Conservation (phyloP, 2,888 invertebrate genomes). For the Cecidostiba fungosa region DNA sequence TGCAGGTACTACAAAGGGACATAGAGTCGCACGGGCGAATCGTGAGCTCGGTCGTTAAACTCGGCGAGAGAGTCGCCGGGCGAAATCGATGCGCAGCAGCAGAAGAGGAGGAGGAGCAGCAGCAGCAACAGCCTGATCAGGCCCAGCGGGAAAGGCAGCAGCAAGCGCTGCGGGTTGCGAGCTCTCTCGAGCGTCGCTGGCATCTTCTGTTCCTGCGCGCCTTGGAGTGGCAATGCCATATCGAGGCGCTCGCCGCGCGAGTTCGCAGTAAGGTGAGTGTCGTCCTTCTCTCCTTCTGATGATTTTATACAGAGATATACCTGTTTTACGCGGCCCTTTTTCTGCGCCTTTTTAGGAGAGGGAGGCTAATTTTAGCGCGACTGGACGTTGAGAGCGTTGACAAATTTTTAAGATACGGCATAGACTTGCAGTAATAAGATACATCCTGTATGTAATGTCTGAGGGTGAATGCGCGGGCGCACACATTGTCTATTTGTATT, state of each 20-base stretch:
- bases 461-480: too few species aligned
- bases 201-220: conserved; percentile 93
- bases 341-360: background rate
- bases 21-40: conserved; percentile 95
- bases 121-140: conserved; percentile 67
- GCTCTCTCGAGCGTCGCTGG: conserved; percentile 92
- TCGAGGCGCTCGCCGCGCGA: conserved; percentile 89
- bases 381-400: too few species aligned
- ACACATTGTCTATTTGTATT: background rate
- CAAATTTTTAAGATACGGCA: too few species aligned
- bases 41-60: conserved; percentile 89
- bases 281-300: background rate
- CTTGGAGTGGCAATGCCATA: conserved; percentile 95
- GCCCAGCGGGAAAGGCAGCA: conserved; percentile 70
- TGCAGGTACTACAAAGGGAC: conserved; percentile 94
- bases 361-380: background rate
- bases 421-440: too few species aligned
- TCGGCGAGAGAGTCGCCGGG: conserved; percentile 84
- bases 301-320: background rate
- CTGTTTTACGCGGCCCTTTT: background rate
- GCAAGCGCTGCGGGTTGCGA: conserved; percentile 82
- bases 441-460: too few species aligned
- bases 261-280: conserved; percentile 84
- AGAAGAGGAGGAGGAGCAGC: conserved; percentile 65
- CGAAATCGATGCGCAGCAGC: conserved; percentile 63